Evolutionary conservation across 1,140 invertebrate species (phyloP).

Genomic region (Dreissena polymorpha): DNA sequence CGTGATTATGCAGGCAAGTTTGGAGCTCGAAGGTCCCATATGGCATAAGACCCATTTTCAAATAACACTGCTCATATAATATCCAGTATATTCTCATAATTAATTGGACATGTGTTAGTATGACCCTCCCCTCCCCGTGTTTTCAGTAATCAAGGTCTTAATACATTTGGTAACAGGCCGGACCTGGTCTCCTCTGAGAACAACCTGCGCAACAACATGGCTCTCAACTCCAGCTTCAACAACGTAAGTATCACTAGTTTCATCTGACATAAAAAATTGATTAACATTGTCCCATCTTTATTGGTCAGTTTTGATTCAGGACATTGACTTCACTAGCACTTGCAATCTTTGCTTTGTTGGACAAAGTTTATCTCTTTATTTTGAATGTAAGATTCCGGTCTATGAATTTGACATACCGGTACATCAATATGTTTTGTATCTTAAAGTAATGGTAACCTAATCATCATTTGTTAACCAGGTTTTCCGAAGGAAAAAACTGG

Average conservation of each 20-base stretch:
- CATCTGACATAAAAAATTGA: no score
- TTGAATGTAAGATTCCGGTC: no score
- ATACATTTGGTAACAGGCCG: constrained; percentile 47
- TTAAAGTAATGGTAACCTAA: no score
- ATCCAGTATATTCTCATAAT: not conserved
- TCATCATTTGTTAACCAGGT: no score
- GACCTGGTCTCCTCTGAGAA: constrained; percentile 47
- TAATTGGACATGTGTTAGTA: not conserved
- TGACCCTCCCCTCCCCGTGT: not conserved
- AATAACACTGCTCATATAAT: not conserved
- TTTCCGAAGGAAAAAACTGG: no score
- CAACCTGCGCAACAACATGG: constrained; percentile 37
- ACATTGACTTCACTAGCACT: no score
- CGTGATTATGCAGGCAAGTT: not conserved
- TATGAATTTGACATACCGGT: no score
- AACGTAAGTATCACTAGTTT: constrained; percentile 40
- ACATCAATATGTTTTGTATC: no score
- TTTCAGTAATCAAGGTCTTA: constrained; percentile 46
- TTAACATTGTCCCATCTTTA: no score
- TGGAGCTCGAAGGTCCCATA: not conserved
- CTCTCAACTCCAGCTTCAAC: constrained; percentile 47
- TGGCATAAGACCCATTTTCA: not conserved
- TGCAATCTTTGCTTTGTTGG: no score
- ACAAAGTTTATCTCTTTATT: no score
- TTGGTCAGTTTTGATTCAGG: no score